phyloP scores from a whole-genome alignment of 2,113 vertebrate species.

The Protobothrops flavoviridis region DNA sequence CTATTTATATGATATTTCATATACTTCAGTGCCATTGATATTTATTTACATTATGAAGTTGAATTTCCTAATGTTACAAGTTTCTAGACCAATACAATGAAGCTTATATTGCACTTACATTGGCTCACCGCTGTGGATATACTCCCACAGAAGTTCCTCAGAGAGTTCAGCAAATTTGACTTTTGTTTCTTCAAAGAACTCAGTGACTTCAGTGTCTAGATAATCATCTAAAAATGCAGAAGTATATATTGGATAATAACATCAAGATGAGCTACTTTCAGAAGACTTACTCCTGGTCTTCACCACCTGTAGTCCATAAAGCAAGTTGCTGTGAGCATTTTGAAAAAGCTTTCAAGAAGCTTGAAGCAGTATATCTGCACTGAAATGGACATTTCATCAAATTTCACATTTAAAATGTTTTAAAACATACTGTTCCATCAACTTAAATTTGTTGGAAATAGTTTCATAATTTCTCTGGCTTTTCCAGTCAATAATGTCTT shows the following conservation, averaged over 20 bases:
- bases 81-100: not conserved
- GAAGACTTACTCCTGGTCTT: not conserved
- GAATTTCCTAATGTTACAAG: not conserved
- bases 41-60: not conserved
- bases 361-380: not conserved
- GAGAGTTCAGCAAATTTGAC: conserved; percentile 94
- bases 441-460: not conserved
- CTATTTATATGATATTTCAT: not conserved
- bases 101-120: conserved; percentile 77
- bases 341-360: not conserved
- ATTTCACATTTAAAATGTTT: not conserved
- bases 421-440: not conserved
- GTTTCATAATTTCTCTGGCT: not conserved
- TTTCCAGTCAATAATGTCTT: not conserved
- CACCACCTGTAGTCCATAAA: not conserved
- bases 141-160: conserved; percentile 91
- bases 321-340: not conserved
- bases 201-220: conserved; percentile 73
- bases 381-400: not conserved
- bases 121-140: conserved; percentile 92
- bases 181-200: conserved; percentile 92
- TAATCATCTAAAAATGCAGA: conserved; percentile 55
- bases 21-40: not conserved
- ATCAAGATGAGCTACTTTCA: not conserved
- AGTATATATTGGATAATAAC: not conserved